A percentile compares a stretch with the other conserved stretches of the same genome.
phyloP scores from a whole-genome alignment of 92 coral and sea anemone species.

The Siderastrea siderea region DNA sequence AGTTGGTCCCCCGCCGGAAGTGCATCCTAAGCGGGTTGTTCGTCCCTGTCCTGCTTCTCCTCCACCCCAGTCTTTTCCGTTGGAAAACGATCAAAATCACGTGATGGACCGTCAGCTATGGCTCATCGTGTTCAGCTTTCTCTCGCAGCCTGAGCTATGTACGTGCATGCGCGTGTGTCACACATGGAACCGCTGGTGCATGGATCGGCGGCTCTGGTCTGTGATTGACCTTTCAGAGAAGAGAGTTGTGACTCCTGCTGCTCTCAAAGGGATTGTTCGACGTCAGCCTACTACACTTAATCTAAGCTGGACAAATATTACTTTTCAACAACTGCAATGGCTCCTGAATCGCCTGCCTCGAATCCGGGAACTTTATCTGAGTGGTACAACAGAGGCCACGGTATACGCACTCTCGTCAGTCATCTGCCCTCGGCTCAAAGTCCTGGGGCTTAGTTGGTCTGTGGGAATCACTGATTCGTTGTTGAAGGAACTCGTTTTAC shows the following conservation, averaged over 20 bases:
- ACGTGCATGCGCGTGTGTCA: conserved; percentile 98
- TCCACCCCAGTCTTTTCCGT: conserved; percentile 79
- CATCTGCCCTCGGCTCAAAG: conserved; percentile 91
- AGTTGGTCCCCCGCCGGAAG: conserved; percentile 93
- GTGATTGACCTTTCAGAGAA: conserved; percentile 84
- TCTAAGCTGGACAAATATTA: conserved; percentile 95
- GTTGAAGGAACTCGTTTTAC: conserved; percentile 84
- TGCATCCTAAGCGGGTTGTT: conserved; percentile 84
- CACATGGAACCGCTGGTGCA: conserved; percentile 99
- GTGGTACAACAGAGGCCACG: conserved; percentile 94
- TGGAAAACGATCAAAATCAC: conserved; percentile 77
- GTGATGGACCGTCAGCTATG: conserved; percentile 81
- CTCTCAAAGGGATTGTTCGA: conserved; percentile 93
- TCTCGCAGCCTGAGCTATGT: conserved; percentile 82
- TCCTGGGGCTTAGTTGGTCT: conserved; percentile 98
- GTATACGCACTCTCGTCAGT: conserved; percentile 88
- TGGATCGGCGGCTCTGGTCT: conserved; percentile 92
- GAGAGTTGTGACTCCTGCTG: conserved; percentile 71
- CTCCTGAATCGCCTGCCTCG: conserved; percentile 92
- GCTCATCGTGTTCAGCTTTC: conserved; percentile 83
- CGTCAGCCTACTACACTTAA: conserved; percentile 93
- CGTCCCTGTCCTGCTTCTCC: conserved; percentile 94
- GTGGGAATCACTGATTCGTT: conserved; percentile 90
- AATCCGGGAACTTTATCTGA: conserved; percentile 82
- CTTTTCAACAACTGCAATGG: conserved; percentile 95